Conservation (phyloP, 2,888 invertebrate species). For the Syrphus vitripennis region DNA sequence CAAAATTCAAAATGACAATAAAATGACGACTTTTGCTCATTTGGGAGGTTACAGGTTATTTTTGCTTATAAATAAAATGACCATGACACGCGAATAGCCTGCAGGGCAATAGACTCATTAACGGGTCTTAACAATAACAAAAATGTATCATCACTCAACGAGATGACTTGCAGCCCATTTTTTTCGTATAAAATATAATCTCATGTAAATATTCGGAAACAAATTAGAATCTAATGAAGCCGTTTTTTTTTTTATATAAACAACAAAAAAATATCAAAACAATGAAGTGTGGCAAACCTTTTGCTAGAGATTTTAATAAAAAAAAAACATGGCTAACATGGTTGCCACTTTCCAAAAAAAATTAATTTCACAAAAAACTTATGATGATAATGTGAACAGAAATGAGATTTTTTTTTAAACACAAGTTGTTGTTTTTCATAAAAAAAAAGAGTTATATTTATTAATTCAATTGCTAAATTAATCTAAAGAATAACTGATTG, state of each 20-base stretch:
- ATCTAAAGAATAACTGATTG: too few species aligned
- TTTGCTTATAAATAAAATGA: neutral
- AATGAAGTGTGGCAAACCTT: neutral
- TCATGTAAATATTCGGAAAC: conserved; percentile 10
- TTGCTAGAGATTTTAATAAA: neutral
- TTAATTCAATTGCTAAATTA: too few species aligned
- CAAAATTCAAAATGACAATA: neutral
- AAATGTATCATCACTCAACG: neutral
- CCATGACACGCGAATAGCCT: neutral
- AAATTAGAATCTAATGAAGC: conserved; percentile 32
- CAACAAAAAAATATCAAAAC: neutral
- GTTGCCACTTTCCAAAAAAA: too few species aligned
- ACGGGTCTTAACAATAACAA: neutral
- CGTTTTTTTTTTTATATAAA: neutral
- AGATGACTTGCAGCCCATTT: neutral
- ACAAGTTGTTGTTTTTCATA: too few species aligned
- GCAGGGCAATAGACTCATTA: conserved; percentile 3
- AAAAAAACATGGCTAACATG: neutral
- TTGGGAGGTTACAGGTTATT: neutral
- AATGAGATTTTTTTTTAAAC: too few species aligned
- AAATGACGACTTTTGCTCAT: neutral
- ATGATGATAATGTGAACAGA: too few species aligned
- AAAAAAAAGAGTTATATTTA: too few species aligned
- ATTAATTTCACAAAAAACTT: too few species aligned
- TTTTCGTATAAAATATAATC: neutral